Percentiles rank a stretch among this genome's conserved stretches.
phyloP scores from a whole-genome alignment of 2,888 invertebrate species.

The Plebejus anna region DNA sequence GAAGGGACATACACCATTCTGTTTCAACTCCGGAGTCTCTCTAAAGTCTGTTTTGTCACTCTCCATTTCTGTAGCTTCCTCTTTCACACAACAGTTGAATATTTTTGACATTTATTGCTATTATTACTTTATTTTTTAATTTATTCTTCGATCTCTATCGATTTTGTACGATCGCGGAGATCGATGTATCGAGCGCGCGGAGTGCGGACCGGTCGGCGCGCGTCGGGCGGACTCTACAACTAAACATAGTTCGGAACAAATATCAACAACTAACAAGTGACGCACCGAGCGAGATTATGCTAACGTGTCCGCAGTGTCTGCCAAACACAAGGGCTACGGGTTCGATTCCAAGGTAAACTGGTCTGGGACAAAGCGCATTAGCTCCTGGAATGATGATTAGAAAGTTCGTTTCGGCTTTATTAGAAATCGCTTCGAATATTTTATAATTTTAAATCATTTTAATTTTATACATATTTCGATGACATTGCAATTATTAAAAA shows the following conservation, averaged over 20 bases:
- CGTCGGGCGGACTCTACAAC: slow-evolving; percentile 41
- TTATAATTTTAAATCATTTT: too few relatives aligned
- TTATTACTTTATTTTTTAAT: background rate
- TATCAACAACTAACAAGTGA: slow-evolving; percentile 56
- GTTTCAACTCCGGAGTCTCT: slow-evolving; percentile 33
- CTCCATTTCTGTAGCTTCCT: slow-evolving; percentile 41
- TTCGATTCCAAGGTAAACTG: background rate
- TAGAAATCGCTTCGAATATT: background rate
- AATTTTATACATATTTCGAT: too few relatives aligned
- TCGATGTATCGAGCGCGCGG: slow-evolving; percentile 44
- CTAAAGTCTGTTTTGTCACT: slow-evolving; percentile 41
- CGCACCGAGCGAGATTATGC: slow-evolving; percentile 30
- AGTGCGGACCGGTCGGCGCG: slow-evolving; percentile 48
- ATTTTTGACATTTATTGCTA: slow-evolving; percentile 46
- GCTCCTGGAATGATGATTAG: background rate
- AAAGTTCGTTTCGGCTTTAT: background rate
- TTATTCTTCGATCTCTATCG: slow-evolving; percentile 5
- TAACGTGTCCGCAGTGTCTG: background rate
- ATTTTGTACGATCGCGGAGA: slow-evolving; percentile 51
- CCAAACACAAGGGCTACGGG: background rate
- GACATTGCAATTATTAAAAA: too few relatives aligned
- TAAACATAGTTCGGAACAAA: slow-evolving; percentile 52
- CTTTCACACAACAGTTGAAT: slow-evolving; percentile 46
- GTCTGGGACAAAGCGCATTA: background rate
- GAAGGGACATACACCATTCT: slow-evolving; percentile 57